Percentiles rank a stretch among this genome's conserved stretches.
These are phyloP conservation scores for Oreochromis grahami DNA, from an alignment of 2,797 vertebrate genomes.

Conservation along the genomic window DNA sequence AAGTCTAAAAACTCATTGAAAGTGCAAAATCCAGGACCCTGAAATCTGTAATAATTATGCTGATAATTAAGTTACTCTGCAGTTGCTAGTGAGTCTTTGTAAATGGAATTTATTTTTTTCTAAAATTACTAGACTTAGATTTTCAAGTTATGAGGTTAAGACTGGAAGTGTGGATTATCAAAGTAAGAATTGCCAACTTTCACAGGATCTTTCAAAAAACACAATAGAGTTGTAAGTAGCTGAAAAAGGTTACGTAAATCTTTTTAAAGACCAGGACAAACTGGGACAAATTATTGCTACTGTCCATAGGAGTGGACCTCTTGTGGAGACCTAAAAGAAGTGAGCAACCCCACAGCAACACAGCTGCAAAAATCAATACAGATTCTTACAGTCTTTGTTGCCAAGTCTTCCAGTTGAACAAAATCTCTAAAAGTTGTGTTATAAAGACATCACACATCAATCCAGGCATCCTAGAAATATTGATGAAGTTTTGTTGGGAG, in stretches of 20 bases:
- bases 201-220: not conserved
- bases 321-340: not conserved
- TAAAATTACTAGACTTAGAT: not conserved
- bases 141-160: accelerated
- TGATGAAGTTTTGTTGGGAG: not conserved
- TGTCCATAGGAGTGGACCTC: not conserved
- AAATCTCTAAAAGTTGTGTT: not conserved
- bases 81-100: not conserved
- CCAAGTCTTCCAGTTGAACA: not conserved
- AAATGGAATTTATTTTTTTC: accelerated
- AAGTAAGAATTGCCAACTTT: not conserved
- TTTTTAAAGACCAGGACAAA: not conserved
- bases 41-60: not conserved
- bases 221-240: not conserved
- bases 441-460: not conserved
- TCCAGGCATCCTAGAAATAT: not conserved
- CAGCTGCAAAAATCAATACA: not conserved
- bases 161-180: not conserved
- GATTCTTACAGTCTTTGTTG: not conserved
- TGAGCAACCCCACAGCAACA: not conserved
- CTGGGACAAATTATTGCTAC: not conserved
- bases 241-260: not conserved
- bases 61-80: not conserved
- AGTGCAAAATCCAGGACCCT: not conserved
- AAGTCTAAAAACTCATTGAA: not conserved